Conservation (phyloP, 2,888 invertebrate genomes). For the Elysia crispata region DNA sequence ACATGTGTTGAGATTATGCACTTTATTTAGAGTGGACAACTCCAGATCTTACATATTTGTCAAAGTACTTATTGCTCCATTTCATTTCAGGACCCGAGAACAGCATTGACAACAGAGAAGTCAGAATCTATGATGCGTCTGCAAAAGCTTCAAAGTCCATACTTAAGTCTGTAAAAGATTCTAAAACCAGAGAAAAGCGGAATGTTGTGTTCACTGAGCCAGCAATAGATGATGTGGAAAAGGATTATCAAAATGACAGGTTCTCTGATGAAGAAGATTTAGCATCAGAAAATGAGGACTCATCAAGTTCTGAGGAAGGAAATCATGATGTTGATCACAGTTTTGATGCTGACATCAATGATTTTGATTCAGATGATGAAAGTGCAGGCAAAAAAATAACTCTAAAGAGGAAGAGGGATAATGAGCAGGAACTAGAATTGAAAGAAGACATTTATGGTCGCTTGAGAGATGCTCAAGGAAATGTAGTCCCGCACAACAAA, state of each 20-base stretch:
- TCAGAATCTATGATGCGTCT: slow-evolving; percentile 6
- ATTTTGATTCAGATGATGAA: slow-evolving; percentile 16
- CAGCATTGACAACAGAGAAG: no score
- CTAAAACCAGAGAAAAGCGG: background rate
- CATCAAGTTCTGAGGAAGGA: slow-evolving; percentile 37
- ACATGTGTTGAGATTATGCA: no score
- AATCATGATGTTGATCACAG: slow-evolving; percentile 23
- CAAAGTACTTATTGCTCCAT: background rate
- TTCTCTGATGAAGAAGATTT: slow-evolving; percentile 35
- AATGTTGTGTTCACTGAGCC: slow-evolving; percentile 50
- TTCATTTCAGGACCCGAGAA: slow-evolving; percentile 17
- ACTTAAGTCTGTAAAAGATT: slow-evolving; percentile 32
- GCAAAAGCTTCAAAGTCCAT: slow-evolving; percentile 43
- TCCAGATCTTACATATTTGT: no score
- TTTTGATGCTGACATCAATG: slow-evolving; percentile 28
- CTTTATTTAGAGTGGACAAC: no score
- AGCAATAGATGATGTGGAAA: slow-evolving; percentile 32
- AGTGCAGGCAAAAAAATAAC: background rate
- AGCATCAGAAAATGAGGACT: slow-evolving; percentile 26
- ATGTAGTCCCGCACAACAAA: slow-evolving; percentile 18
- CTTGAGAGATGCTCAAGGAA: slow-evolving; percentile 85
- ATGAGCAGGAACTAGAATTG: slow-evolving; percentile 7
- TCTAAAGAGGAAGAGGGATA: slow-evolving; percentile 27
- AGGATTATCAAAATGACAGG: slow-evolving; percentile 29
- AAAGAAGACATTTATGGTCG: slow-evolving; percentile 94